These are phyloP conservation scores for Ginglymostoma cirratum DNA, from an alignment of 2,113 vertebrate genomes.

Conservation along the genomic window DNA sequence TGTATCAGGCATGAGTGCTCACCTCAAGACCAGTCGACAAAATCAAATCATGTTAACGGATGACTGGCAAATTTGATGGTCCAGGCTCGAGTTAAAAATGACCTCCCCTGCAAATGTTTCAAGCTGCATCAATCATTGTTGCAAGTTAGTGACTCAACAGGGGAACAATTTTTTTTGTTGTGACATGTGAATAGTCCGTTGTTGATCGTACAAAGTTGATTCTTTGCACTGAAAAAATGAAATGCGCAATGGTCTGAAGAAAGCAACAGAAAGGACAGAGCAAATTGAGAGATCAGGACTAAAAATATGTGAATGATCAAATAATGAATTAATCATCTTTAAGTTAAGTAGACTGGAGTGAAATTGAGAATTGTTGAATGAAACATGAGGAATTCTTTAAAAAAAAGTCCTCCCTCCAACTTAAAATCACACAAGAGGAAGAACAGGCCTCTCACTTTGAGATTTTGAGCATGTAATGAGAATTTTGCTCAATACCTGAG, in stretches of 20 bases:
- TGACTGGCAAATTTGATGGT: background rate
- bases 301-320: background rate
- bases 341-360: background rate
- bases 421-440: background rate
- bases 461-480: background rate
- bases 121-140: background rate
- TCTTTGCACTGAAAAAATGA: background rate
- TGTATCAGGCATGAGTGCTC: background rate
- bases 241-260: background rate
- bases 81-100: background rate
- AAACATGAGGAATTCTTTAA: background rate
- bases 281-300: background rate
- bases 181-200: background rate
- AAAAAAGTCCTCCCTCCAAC: background rate
- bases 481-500: background rate
- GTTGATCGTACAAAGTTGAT: background rate
- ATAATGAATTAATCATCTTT: background rate
- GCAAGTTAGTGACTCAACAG: background rate
- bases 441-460: background rate
- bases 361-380: no score
- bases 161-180: background rate
- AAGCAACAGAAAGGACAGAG: background rate
- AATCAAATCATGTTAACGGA: background rate
- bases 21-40: background rate
- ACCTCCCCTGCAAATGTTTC: background rate